Percentiles rank a stretch among this genome's conserved stretches.
These are phyloP conservation scores for Nipponia nippon DNA, from an alignment of 2,113 vertebrate genomes.

Conservation along the genomic window DNA sequence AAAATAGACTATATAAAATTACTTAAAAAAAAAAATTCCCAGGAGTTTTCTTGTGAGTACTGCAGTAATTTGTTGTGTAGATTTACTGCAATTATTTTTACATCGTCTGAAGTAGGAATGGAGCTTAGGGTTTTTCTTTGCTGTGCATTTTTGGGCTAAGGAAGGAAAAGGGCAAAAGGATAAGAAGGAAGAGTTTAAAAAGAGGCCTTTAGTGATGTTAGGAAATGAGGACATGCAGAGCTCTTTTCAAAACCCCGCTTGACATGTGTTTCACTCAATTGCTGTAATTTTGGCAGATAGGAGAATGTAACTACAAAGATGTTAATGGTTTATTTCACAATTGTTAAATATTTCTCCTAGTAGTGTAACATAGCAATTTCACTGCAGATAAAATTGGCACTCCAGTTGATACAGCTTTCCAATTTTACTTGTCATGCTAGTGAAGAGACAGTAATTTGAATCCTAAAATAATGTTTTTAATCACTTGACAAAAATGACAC, in stretches of 20 bases:
- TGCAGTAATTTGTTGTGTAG: background rate
- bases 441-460: constrained; percentile 38
- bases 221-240: background rate
- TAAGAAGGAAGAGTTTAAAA: background rate
- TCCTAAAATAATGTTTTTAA: constrained; percentile 47
- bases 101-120: background rate
- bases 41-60: background rate
- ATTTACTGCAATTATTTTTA: background rate
- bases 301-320: background rate
- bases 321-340: background rate
- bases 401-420: background rate
- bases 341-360: background rate
- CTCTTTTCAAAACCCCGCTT: background rate
- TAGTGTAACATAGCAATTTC: background rate
- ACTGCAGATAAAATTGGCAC: background rate
- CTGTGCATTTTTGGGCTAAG: background rate
- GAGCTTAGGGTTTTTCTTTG: background rate
- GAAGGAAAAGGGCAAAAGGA: background rate
- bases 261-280: background rate
- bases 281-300: background rate
- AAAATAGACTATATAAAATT: background rate
- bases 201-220: background rate
- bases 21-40: background rate
- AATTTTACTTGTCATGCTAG: constrained; percentile 42
- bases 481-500: constrained; percentile 49